Evolutionary conservation across 2,113 vertebrate species (phyloP).

Genomic region (Psettodes erumei): DNA sequence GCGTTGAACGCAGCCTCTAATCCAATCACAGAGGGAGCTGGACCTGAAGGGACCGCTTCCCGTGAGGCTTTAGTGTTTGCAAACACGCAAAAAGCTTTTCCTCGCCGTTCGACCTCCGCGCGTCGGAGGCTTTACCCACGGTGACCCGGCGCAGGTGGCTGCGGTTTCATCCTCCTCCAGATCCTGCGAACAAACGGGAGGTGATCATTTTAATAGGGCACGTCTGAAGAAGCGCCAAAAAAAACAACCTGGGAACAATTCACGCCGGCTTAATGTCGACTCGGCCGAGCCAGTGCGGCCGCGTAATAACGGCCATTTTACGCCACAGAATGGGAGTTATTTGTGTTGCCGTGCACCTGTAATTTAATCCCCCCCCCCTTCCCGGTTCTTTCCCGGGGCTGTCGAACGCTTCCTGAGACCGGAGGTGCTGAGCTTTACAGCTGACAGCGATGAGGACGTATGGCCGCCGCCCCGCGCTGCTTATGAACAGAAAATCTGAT

Average conservation of each 20-base stretch:
- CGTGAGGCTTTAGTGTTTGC: slow-evolving; percentile 26
- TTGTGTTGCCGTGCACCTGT: slow-evolving; percentile 59
- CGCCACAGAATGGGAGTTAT: slow-evolving; percentile 30
- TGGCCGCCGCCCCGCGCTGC: not conserved
- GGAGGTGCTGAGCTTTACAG: slow-evolving; percentile 11
- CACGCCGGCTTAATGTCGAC: slow-evolving; percentile 35
- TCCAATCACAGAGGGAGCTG: slow-evolving; percentile 24
- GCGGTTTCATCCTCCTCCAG: too few species aligned
- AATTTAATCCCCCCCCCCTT: not conserved
- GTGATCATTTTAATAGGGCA: not conserved
- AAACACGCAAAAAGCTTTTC: not conserved
- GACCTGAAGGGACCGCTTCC: not conserved
- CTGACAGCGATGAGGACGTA: slow-evolving; percentile 31
- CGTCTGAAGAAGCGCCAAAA: not conserved
- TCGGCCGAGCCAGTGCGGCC: slow-evolving; percentile 37
- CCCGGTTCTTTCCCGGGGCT: slow-evolving; percentile 27
- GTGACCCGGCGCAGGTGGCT: too few species aligned
- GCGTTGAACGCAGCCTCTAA: slow-evolving; percentile 22
- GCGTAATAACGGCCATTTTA: slow-evolving; percentile 52
- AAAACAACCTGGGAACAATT: slow-evolving; percentile 25
- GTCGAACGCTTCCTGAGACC: slow-evolving; percentile 34
- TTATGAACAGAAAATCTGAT: not conserved
- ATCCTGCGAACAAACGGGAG: not conserved
- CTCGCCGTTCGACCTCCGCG: not conserved
- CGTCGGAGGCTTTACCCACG: not conserved